Evolutionary conservation across 2,797 vertebrate species (phyloP).

Genomic region (Atherinosoma microstoma): DNA sequence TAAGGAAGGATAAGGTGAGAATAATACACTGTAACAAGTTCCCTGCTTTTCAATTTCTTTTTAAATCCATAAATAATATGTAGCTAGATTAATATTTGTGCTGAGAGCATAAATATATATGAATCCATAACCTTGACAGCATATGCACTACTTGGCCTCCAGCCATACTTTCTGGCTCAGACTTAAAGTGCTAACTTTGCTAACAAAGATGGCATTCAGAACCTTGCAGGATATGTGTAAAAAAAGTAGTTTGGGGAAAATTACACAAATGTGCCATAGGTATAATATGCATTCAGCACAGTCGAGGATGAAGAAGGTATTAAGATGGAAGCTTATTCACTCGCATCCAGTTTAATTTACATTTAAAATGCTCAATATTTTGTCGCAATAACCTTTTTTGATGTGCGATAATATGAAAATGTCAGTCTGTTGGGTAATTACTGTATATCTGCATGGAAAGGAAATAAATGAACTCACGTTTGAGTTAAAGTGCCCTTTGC

Average conservation of each 20-base stretch:
- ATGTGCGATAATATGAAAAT: neutral
- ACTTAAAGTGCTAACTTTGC: slow-evolving; percentile 38
- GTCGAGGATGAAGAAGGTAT: neutral
- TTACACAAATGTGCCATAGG: neutral
- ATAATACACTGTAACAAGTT: neutral
- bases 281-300: neutral
- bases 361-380: neutral
- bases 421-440: neutral
- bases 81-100: slow-evolving; percentile 43
- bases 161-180: slow-evolving; percentile 30
- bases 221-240: slow-evolving; percentile 4
- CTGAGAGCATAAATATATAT: slow-evolving; percentile 41
- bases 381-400: neutral
- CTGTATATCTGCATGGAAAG: neutral
- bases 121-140: slow-evolving; percentile 45
- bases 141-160: slow-evolving; percentile 33
- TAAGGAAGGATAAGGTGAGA: neutral
- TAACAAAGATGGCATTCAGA: slow-evolving; percentile 16
- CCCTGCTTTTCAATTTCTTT: slow-evolving; percentile 17
- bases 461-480: neutral
- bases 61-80: slow-evolving; percentile 33
- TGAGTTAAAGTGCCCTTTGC: neutral
- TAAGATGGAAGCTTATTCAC: neutral
- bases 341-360: neutral
- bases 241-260: neutral